Conservation (phyloP, 2,888 invertebrate genomes). For the Xestobium rufovillosum region DNA sequence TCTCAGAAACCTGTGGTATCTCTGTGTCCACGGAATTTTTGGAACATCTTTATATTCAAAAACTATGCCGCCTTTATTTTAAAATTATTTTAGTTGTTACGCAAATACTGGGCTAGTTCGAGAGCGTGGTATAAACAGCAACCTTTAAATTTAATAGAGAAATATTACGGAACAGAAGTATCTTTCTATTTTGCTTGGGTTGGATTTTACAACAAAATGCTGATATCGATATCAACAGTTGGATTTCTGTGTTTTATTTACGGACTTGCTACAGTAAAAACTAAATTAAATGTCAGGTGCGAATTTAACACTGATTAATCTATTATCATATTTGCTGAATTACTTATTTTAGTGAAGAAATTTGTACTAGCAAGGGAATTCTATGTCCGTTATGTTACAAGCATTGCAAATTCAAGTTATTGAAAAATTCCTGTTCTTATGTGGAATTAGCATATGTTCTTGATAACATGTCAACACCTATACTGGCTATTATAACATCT, state of each 20-base stretch:
- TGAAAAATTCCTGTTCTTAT: slow-evolving; percentile 47
- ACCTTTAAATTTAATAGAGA: slow-evolving; percentile 51
- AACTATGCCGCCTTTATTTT: slow-evolving; percentile 5
- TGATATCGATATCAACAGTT: slow-evolving; percentile 43
- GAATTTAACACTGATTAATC: no score
- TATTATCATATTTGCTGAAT: no score
- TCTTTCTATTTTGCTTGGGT: slow-evolving; percentile 52
- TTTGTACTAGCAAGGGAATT: slow-evolving; percentile 31
- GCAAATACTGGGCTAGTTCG: slow-evolving; percentile 53
- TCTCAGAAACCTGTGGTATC: no score
- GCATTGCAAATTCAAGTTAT: slow-evolving; percentile 44
- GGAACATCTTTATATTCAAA: not conserved
- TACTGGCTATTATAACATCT: slow-evolving; percentile 27
- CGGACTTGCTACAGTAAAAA: no score
- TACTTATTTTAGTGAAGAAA: slow-evolving; percentile 26
- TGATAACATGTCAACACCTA: slow-evolving; percentile 28
- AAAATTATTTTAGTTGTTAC: slow-evolving; percentile 49
- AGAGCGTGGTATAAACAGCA: slow-evolving; percentile 51
- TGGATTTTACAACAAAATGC: slow-evolving; percentile 48
- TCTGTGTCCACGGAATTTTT: no score
- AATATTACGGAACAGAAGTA: slow-evolving; percentile 51
- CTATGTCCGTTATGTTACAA: slow-evolving; percentile 51
- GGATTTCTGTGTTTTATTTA: slow-evolving; percentile 43
- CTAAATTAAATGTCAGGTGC: no score
- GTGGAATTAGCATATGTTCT: slow-evolving; percentile 41